phyloP scores from a whole-genome alignment of 2,797 vertebrate species.

The Epinephelus coioides region DNA sequence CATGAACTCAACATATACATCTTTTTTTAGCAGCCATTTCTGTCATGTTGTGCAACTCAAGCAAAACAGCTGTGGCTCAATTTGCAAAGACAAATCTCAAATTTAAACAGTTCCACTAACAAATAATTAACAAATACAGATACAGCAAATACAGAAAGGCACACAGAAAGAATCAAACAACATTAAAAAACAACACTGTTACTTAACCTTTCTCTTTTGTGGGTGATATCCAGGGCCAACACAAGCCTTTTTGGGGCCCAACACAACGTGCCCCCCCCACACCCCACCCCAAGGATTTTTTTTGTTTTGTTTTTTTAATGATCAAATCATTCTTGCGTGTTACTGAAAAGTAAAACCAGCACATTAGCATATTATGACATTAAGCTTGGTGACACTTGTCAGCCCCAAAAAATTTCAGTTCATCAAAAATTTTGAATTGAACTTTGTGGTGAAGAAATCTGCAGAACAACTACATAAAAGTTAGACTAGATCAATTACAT shows the following conservation, averaged over 20 bases:
- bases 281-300: too few relatives aligned
- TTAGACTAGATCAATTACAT: conserved; percentile 4
- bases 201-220: background rate
- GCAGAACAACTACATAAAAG: background rate
- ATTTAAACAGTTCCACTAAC: conserved; percentile 12
- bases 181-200: conserved; percentile 10
- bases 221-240: background rate
- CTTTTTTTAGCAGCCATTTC: background rate
- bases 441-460: background rate
- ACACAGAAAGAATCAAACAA: conserved; percentile 11
- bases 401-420: background rate
- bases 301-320: background rate
- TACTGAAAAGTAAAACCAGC: background rate
- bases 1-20: conserved; percentile 28
- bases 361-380: background rate
- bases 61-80: conserved; percentile 2
- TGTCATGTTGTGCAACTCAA: background rate
- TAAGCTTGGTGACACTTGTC: background rate
- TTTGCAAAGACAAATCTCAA: conserved; percentile 22
- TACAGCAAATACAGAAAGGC: conserved; percentile 34
- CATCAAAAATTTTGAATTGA: background rate
- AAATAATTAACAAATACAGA: conserved; percentile 20
- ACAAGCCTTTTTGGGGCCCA: too few relatives aligned
- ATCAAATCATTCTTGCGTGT: background rate
- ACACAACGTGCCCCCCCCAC: too few relatives aligned